Evolutionary conservation across 2,888 invertebrate species (phyloP), one percentile per base, ranked within the genome.

Genomic region (Mantis religiosa): DNA sequence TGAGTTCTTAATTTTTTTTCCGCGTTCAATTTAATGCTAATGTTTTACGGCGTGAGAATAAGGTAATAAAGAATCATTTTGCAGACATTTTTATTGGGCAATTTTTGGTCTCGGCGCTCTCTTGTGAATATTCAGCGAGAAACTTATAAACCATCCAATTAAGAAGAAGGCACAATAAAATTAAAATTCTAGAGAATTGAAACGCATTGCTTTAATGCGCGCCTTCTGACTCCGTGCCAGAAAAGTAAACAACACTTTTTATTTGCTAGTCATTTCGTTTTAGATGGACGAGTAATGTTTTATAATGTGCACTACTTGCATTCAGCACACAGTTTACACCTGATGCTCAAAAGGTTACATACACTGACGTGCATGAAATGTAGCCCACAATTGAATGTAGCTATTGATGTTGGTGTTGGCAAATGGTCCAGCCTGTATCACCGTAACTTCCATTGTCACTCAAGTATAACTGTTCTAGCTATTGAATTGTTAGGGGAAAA

Each of bases 41-140:
- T 82, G 87, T 87, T 87, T 41, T 87, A 87, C 82, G 28, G 87
- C 87, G n/a, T 86, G 86, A 71, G 86, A 86, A 86, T 86, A 81
- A 71, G 71, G 82, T 30, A 82, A 87, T 87, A 87, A 87, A 87
- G 87, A 87, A 87, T 87, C 87, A 87, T 87, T 87, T 87, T 27
- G 87, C 82, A 82, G 87, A 87, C 82, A 82, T 87, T 87, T 71
- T 87, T 87, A 87, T 87, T 87, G 82, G 87, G 87, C 34, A 87
- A 87, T 87, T 87, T 87, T 87, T 87, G 87, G 87, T 87, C 87
- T 87, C 82, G 27, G 34, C 30, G 34, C 82, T 84, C 34, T 88
- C 85, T 88, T 87, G 34, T 90, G 90, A 90, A 90, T 90, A 90
- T 89, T 90, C 90, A 90, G 88, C 85, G 87, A 89, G 84, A 30